These are phyloP conservation scores for Chesias legatella DNA, from an alignment of 2,888 invertebrate genomes.

Conservation along the genomic window DNA sequence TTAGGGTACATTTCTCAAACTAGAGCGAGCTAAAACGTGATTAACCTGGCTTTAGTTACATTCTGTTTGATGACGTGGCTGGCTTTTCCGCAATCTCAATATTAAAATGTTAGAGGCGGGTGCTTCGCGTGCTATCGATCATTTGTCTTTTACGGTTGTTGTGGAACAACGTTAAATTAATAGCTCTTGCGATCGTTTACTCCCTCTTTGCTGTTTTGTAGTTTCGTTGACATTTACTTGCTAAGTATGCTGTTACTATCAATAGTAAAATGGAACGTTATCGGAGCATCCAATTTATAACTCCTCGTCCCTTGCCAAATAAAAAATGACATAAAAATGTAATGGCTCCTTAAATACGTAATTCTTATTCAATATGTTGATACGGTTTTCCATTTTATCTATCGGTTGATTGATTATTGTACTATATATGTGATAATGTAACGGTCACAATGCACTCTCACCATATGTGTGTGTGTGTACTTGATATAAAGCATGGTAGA, in stretches of 20 bases:
- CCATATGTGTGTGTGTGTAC: conserved; percentile 44
- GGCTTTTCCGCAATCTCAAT: conserved; percentile 47
- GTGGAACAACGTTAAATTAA: conserved; percentile 55
- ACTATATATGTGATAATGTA: neutral
- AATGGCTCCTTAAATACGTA: conserved; percentile 10
- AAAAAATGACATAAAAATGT: conserved; percentile 13
- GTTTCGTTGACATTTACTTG: conserved; percentile 34
- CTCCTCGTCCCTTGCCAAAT: conserved; percentile 12
- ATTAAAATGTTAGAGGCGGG: conserved; percentile 47
- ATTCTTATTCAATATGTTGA: conserved; percentile 16
- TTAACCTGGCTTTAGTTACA: conserved; percentile 41
- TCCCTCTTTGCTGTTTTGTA: conserved; percentile 30
- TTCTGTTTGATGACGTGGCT: conserved; percentile 44
- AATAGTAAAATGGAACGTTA: conserved; percentile 24
- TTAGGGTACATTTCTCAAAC: conserved; percentile 27
- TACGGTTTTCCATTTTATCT: conserved; percentile 9
- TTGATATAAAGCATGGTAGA: conserved; percentile 41
- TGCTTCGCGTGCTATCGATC: conserved; percentile 47
- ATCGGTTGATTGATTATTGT: conserved; percentile 2
- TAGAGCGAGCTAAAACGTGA: conserved; percentile 39
- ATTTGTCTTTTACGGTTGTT: conserved; percentile 61
- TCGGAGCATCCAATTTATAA: conserved; percentile 18
- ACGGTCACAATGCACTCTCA: conserved; percentile 20
- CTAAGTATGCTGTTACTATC: conserved; percentile 24
- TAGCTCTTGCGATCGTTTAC: conserved; percentile 45